Conservation (phyloP, 2,797 vertebrate species). For the Buphagus erythrorhynchus region DNA sequence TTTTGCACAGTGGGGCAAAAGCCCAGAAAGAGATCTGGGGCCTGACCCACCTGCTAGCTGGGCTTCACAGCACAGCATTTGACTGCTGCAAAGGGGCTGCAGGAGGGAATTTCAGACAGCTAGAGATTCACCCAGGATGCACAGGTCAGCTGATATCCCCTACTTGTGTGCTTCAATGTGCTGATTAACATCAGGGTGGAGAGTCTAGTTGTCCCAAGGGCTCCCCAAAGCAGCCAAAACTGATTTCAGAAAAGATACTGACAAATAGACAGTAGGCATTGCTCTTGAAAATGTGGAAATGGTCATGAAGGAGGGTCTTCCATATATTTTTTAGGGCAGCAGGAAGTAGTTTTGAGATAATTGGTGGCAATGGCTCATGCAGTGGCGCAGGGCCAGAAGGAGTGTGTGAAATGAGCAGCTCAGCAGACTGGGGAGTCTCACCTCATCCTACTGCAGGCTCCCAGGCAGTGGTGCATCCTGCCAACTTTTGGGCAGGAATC, state of each 20-base stretch:
- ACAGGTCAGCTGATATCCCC: not conserved
- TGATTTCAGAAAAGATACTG: not conserved
- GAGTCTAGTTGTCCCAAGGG: not conserved
- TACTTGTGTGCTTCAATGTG: not conserved
- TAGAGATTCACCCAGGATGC: not conserved
- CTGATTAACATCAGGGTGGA: not conserved
- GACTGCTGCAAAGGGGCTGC: not conserved
- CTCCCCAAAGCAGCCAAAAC: not conserved
- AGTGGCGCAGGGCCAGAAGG: not conserved
- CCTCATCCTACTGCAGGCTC: not conserved
- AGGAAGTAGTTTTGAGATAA: not conserved
- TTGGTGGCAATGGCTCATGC: accelerated
- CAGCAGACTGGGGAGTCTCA: not conserved
- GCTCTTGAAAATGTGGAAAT: not conserved
- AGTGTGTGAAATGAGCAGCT: not conserved
- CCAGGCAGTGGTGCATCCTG: not conserved
- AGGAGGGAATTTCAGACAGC: not conserved
- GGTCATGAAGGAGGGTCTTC: not conserved
- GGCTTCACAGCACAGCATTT: not conserved
- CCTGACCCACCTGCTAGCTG: not conserved
- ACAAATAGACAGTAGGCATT: not conserved
- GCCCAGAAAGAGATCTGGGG: too few relatives aligned
- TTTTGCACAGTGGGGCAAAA: not conserved
- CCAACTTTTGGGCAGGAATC: not conserved
- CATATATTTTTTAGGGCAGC: not conserved